phyloP scores from a whole-genome alignment of 2,888 invertebrate genomes.

The Nomada lathburiana region DNA sequence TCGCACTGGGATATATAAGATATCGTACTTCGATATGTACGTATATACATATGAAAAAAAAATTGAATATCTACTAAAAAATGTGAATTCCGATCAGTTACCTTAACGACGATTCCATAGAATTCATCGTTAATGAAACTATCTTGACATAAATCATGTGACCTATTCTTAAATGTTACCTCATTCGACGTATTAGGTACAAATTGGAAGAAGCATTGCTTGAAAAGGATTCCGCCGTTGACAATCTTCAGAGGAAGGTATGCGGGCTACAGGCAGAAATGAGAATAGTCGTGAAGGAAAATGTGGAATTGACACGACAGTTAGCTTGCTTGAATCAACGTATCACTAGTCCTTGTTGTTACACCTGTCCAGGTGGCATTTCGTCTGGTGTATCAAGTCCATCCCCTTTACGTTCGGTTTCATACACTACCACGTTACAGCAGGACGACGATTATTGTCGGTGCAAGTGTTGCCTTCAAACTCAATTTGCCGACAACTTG shows the following conservation, averaged over 20 bases:
- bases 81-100: conserved; percentile 35
- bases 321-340: conserved; percentile 79
- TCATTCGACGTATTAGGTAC: conserved; percentile 84
- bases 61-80: conserved; percentile 25
- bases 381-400: conserved; percentile 55
- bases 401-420: conserved; percentile 52
- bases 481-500: conserved; percentile 54
- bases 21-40: neutral
- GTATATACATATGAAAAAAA: neutral
- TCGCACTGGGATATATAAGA: neutral
- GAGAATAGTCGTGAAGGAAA: conserved; percentile 88
- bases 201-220: conserved; percentile 88
- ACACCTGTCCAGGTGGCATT: conserved; percentile 63
- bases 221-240: conserved; percentile 88
- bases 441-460: conserved; percentile 68
- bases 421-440: conserved; percentile 54
- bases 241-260: conserved; percentile 87
- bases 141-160: conserved; percentile 26
- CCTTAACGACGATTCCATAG: conserved; percentile 48
- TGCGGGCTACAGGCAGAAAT: conserved; percentile 88
- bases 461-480: conserved; percentile 68
- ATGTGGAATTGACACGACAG: conserved; percentile 86
- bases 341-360: conserved; percentile 69
- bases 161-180: neutral
- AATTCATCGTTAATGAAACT: conserved; percentile 16